phyloP scores from a whole-genome alignment of 1,140 invertebrate species.

The Drosophila bipectinata region DNA sequence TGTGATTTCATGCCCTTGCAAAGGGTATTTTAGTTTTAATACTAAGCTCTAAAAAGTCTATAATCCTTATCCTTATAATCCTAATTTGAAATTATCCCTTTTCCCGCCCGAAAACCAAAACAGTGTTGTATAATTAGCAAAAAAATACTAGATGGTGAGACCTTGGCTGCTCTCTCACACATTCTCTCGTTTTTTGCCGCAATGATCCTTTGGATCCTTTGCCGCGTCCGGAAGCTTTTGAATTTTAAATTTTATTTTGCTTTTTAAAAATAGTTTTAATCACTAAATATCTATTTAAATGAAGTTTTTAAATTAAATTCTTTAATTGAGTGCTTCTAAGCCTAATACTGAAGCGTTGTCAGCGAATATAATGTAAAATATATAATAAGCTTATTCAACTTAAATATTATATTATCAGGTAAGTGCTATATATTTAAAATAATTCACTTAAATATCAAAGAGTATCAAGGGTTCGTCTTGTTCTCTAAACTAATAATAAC shows the following conservation, averaged over 20 bases:
- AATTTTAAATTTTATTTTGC: background rate
- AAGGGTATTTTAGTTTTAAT: background rate
- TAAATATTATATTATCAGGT: no score
- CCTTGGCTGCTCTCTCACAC: background rate
- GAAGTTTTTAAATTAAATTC: no score
- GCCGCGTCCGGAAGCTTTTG: background rate
- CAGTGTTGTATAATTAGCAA: background rate
- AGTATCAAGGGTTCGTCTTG: no score
- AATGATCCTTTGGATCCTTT: background rate
- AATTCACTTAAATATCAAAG: no score
- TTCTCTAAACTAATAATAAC: no score
- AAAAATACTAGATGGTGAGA: background rate
- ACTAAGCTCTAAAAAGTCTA: background rate
- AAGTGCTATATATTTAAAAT: no score
- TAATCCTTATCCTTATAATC: background rate
- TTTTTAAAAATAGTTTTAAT: background rate
- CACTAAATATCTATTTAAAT: no score
- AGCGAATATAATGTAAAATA: no score
- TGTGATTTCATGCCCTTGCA: background rate
- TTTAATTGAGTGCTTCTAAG: no score
- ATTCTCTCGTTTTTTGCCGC: background rate
- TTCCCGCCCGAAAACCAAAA: background rate
- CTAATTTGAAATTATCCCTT: background rate
- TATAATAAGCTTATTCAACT: no score
- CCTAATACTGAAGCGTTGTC: no score